Evolutionary conservation across 2,113 vertebrate species (phyloP), one percentile per base, ranked within the genome.

Genomic region (Loxodonta africana): DNA sequence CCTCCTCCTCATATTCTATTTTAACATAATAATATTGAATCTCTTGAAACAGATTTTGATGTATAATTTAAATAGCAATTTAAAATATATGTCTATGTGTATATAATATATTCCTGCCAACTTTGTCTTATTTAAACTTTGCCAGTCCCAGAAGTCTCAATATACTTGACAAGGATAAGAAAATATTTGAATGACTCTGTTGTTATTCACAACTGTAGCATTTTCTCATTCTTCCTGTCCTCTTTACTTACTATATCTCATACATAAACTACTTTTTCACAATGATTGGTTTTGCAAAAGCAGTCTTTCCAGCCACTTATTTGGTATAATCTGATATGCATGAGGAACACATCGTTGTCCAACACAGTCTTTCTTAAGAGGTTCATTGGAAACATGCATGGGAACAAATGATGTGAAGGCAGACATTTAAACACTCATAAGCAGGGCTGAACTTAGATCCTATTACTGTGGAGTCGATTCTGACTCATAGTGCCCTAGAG

Each of bases 1-100:
- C 25, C 37, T 83, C 9, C 25, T 82, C 44, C 60, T 53, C 90
- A 89, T 96, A 86, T 96, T 73, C 67, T 82, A 82, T 9, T 78
- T 84, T 91, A 23, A 87, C 25, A 0, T 33, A 25, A 88, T 73
- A 46, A 94, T 73, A 57, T 81, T 85, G 85, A n/a, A 94, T 82
- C 37, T 69, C 1, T 3, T 46, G 57, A 92, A 97, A 77, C 6
- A 33, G 88, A 81, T 92, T 2, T 41, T 5, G 53, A 30, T 0
- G 76, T 92, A 88, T 0, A 17, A 18, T 67, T 48, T 90, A 26
- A 78, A 65, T 86, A 94, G 63, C 51, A 63, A 10, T 91, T 95
- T 81, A 92, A 77, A 91, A 46, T 73, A 65, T 8, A 9, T 60
- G 0, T 9, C 4, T 90, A 5, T 44, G 9, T 77, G 25, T 65